Evolutionary conservation across 2,888 invertebrate species (phyloP), one percentile per base, ranked within the genome.

Genomic region (Yponomeuta cagnagella): DNA sequence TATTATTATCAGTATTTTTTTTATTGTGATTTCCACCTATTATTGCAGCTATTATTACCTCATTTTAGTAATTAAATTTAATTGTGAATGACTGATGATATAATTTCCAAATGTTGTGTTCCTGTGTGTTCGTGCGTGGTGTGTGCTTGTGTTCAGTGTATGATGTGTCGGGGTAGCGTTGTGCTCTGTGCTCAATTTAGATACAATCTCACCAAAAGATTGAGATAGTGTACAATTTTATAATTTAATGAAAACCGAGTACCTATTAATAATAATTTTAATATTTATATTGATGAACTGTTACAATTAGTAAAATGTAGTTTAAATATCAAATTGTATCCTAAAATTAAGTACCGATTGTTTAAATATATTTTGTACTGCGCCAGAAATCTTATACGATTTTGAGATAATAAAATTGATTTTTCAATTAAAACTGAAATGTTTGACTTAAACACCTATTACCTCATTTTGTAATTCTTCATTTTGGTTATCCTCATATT

Each of bases 101-200:
- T 89, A 86, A 86, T 91, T 90, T 90, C 89, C 90, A 90, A 87
- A 86, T 86, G 85, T 85, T 88, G 85, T 85, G 84, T 88, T 90
- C 87, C 87, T 89, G 87, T 87, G 30, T 70, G 88, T 88, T 88
- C 84, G 87, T 87, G 86, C 77, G 85, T 84, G 83, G 82, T 82
- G 78, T 79, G 78, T 48, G 70, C 48, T 64, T 64, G 69, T 65
- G 70, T 67, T 70, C 43, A 37, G 33, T 68, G 52, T 76, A 82
- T 73, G 70, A 80, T 85, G 88, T 87, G 89, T 87, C 82, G 86
- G 85, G 92, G 89, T 90, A 87, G 90, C 90, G 91, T 90, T 91
- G 91, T 91, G 92, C 90, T 90, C 87, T 89, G 87, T 90, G 92
- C 91, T 91, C 91, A 92, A 91, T 90, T 90, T 90, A 91, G 89